A percentile compares a stretch with the other conserved stretches of the same genome.
Evolutionary conservation across 2,113 vertebrate genomes (phyloP).

Genomic region (Sula dactylatra): DNA sequence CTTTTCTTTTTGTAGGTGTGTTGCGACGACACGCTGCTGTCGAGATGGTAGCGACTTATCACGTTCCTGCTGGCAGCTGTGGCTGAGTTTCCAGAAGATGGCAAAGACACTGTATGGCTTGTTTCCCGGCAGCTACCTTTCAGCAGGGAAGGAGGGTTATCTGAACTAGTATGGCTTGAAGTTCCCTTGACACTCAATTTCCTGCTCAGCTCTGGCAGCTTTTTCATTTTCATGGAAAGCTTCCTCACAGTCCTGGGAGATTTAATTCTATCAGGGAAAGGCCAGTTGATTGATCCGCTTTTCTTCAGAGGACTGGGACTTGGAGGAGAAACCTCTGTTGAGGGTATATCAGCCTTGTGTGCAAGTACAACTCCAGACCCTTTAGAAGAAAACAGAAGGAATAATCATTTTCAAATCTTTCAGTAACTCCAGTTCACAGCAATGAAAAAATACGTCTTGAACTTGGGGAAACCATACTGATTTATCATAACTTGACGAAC

Average conservation of each 20-base stretch:
- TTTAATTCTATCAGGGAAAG: conserved; percentile 97
- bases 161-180: conserved; percentile 69
- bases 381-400: conserved; percentile 39
- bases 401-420: not conserved
- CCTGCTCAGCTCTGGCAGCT: conserved; percentile 92
- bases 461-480: not conserved
- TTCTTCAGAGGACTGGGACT: conserved; percentile 92
- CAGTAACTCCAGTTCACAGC: not conserved
- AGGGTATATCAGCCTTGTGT: conserved; percentile 61
- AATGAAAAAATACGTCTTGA: not conserved
- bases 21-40: conserved; percentile 92
- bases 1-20: conserved; percentile 88
- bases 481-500: not conserved
- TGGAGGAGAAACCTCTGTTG: conserved; percentile 82
- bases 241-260: conserved; percentile 96
- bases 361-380: conserved; percentile 61
- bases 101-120: conserved; percentile 68
- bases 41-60: conserved; percentile 96
- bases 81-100: conserved; percentile 74
- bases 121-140: conserved; percentile 70
- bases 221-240: conserved; percentile 99
- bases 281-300: conserved; percentile 91
- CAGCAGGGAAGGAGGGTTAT: conserved; percentile 58
- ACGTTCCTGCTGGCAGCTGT: conserved; percentile 88
- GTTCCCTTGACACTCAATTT: conserved; percentile 90